A percentile compares a stretch with the other conserved stretches of the same genome.
Conservation (phyloP, 2,797 vertebrate species). For the Todus mexicanus region DNA sequence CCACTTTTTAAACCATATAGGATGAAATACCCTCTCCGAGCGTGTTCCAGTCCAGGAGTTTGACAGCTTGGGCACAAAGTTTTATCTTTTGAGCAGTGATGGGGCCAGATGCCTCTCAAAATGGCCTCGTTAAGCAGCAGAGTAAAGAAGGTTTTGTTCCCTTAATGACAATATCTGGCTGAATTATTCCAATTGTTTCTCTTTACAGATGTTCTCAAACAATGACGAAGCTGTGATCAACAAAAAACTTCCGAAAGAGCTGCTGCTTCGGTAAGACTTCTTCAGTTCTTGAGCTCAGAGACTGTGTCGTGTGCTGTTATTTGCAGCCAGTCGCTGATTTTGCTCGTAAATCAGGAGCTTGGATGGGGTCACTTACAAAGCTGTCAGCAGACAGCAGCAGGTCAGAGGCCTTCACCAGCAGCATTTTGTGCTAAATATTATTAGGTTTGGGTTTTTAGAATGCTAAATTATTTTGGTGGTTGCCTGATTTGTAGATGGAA, state of each 20-base stretch:
- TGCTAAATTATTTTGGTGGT: neutral
- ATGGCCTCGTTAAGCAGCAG: accelerated
- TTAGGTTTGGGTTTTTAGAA: neutral
- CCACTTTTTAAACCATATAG: too few relatives aligned
- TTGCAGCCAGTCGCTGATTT: neutral
- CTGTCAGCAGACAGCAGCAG: neutral
- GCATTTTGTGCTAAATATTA: neutral
- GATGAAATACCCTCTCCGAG: neutral
- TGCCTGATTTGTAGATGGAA: neutral
- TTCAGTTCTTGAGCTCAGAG: neutral
- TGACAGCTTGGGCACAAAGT: neutral
- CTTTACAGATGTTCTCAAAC: constrained; percentile 96
- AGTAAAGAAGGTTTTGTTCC: neutral
- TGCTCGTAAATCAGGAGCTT: neutral
- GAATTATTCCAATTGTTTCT: neutral
- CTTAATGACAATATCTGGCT: neutral
- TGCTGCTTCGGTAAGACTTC: constrained; percentile 87
- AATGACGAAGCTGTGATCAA: constrained; percentile 97
- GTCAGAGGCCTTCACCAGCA: neutral
- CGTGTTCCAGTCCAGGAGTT: neutral
- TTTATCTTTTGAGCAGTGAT: neutral
- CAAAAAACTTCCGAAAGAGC: constrained; percentile 98
- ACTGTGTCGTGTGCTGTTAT: neutral
- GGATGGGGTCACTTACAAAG: neutral
- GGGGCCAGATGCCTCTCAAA: neutral